Evolutionary conservation across 2,888 invertebrate genomes (phyloP).

Genomic region (Saturnia japonica): DNA sequence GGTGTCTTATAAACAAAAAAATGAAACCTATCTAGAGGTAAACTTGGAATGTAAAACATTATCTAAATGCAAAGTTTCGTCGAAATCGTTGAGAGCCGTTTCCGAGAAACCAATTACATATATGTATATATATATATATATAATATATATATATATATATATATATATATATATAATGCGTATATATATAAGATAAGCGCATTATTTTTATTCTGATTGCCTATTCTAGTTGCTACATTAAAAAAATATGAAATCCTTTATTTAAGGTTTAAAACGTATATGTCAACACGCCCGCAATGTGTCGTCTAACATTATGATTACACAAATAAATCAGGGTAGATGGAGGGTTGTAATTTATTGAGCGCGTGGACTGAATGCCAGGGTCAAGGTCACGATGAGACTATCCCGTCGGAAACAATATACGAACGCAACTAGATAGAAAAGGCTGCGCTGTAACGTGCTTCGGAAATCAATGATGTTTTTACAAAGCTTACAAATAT

Average conservation of each 20-base stretch:
- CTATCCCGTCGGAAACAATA: background rate
- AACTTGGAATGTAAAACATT: too few relatives aligned
- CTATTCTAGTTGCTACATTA: too few relatives aligned
- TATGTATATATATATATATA: too few relatives aligned
- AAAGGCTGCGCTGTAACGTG: background rate
- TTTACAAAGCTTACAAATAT: background rate
- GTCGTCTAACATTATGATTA: background rate
- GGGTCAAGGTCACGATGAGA: background rate
- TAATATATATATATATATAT: too few relatives aligned
- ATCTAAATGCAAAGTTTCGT: too few relatives aligned
- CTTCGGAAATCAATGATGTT: background rate
- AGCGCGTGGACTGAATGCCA: conserved; percentile 7
- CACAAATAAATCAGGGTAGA: conserved; percentile 3
- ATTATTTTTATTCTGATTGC: too few relatives aligned
- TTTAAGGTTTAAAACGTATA: background rate
- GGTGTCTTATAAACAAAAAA: too few relatives aligned
- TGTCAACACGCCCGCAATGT: background rate
- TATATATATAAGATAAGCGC: too few relatives aligned
- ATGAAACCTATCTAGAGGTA: too few relatives aligned
- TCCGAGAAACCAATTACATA: too few relatives aligned
- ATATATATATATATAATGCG: too few relatives aligned
- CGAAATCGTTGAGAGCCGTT: too few relatives aligned
- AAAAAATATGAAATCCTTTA: background rate
- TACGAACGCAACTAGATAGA: background rate
- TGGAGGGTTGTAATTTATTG: conserved; percentile 6